phyloP scores from a whole-genome alignment of 1,140 invertebrate genomes.

The Grapholita molesta region DNA sequence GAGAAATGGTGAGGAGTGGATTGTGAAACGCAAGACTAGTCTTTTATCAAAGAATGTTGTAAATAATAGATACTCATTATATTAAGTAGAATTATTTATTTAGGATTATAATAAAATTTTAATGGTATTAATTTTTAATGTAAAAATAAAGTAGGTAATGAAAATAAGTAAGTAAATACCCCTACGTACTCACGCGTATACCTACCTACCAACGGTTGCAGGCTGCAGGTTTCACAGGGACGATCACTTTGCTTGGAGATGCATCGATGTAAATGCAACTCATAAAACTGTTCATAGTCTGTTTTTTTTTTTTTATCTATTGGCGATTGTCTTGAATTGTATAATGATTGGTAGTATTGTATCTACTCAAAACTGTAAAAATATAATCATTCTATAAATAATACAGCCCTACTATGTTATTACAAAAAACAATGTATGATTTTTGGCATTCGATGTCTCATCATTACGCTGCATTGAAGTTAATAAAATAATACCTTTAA shows the following conservation, averaged over 20 bases:
- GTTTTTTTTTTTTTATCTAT: too few relatives aligned
- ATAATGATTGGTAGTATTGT: background rate
- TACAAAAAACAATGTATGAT: too few relatives aligned
- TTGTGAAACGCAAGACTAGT: conserved; percentile 44
- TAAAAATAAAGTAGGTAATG: conserved; percentile 33
- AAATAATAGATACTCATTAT: conserved; percentile 72
- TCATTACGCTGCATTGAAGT: too few relatives aligned
- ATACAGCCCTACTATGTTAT: too few relatives aligned
- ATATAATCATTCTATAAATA: too few relatives aligned
- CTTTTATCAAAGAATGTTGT: conserved; percentile 67
- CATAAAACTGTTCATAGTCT: too few relatives aligned
- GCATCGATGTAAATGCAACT: background rate
- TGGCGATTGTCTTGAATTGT: too few relatives aligned
- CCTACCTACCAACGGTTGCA: too few relatives aligned
- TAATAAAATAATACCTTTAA: too few relatives aligned
- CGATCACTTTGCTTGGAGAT: background rate
- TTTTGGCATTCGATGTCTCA: too few relatives aligned
- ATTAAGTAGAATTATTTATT: conserved; percentile 72
- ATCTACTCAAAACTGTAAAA: background rate
- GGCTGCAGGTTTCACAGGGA: background rate
- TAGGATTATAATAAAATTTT: conserved; percentile 61
- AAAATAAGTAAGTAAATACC: background rate
- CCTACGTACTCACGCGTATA: background rate
- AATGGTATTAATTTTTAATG: conserved; percentile 47
- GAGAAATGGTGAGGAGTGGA: conserved; percentile 3